Evolutionary conservation across 2,888 invertebrate genomes (phyloP).

Genomic region (Hydriomena furcata): DNA sequence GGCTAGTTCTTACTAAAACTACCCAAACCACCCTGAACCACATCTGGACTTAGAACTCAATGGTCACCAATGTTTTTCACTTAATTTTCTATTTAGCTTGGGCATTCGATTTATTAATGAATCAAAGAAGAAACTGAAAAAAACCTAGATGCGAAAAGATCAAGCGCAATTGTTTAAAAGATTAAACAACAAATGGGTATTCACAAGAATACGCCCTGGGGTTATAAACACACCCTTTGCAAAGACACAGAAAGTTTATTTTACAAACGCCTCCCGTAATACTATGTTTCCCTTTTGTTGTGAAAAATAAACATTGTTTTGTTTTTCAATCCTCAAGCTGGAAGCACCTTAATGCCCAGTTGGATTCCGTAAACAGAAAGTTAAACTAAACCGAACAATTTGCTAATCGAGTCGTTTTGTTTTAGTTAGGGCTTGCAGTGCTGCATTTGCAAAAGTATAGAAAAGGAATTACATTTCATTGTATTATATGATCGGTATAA

Average conservation of each 20-base stretch:
- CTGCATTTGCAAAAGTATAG: neutral
- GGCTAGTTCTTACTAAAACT: too few relatives aligned
- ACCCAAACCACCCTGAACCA: too few relatives aligned
- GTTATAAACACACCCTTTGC: constrained; percentile 46
- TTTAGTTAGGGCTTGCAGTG: constrained; percentile 10
- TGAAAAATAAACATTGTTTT: constrained; percentile 60
- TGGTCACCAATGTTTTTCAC: too few relatives aligned
- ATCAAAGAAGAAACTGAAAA: constrained; percentile 34
- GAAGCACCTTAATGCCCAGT: constrained; percentile 48
- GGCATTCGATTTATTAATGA: too few relatives aligned
- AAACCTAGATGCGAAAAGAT: constrained; percentile 54
- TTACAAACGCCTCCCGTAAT: constrained; percentile 54
- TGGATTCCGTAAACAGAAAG: constrained; percentile 42
- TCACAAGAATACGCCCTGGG: constrained; percentile 52
- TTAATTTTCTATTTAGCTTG: too few relatives aligned
- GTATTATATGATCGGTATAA: neutral
- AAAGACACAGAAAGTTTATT: constrained; percentile 63
- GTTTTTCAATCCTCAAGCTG: constrained; percentile 46
- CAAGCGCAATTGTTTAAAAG: constrained; percentile 51
- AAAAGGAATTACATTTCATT: neutral
- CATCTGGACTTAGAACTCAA: too few relatives aligned
- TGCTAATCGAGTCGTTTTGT: constrained; percentile 21
- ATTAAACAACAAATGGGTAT: constrained; percentile 55
- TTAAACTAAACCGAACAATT: constrained; percentile 33
- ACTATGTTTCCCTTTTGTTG: constrained; percentile 56